phyloP scores from a whole-genome alignment of 2,797 vertebrate genomes.

The Rhinella marina region DNA sequence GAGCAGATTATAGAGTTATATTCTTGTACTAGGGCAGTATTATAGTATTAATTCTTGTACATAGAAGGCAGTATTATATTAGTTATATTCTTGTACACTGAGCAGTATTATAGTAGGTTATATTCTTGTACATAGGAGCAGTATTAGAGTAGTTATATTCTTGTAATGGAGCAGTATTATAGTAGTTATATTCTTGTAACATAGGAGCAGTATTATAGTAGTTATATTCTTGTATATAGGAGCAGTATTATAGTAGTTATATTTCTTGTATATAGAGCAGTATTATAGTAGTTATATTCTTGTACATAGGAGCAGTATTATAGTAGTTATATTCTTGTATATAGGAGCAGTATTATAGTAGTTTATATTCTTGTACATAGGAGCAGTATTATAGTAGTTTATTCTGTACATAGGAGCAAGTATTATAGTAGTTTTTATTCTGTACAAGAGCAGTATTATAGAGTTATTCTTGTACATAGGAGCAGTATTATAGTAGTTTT shows the following conservation, averaged over 20 bases:
- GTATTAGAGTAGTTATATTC: conserved; percentile 4
- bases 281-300: conserved; percentile 7
- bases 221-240: conserved; percentile 1
- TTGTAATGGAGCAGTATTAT: not conserved
- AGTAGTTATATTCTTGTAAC: not conserved
- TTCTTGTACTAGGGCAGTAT: not conserved
- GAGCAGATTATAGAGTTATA: not conserved
- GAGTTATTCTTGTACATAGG: not conserved
- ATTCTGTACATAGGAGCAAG: not conserved
- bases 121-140: not conserved
- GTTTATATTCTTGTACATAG: conserved; percentile 15
- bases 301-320: not conserved
- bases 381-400: not conserved
- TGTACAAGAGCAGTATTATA: not conserved
- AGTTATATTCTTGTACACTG: not conserved
- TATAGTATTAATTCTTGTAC: not conserved
- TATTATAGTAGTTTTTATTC: too few relatives aligned
- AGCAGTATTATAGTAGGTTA: not conserved
- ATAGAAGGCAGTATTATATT: not conserved
- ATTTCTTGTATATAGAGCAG: not conserved
- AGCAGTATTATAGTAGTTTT: not conserved
- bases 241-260: not conserved
- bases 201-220: conserved; percentile 6
- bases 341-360: conserved; percentile 2
- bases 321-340: conserved; percentile 6